Evolutionary conservation across 2,113 vertebrate genomes (phyloP).

Genomic region (Archilochus colubris): DNA sequence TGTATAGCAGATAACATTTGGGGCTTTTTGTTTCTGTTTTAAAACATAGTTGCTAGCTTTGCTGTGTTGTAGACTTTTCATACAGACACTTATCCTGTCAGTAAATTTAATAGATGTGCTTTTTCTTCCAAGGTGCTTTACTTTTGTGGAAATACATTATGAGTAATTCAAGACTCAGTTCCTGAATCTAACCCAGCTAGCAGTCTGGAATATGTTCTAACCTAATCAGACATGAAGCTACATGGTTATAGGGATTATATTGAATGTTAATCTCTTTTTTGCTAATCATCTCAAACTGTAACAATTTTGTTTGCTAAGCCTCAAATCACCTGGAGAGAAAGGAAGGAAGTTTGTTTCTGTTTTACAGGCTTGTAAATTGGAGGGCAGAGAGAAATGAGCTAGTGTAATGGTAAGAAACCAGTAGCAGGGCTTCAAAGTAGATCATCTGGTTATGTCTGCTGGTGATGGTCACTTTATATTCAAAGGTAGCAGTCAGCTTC

Average conservation of each 20-base stretch:
- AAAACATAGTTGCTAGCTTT: conserved; percentile 4
- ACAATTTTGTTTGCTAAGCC: not conserved
- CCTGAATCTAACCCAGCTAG: not conserved
- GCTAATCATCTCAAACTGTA: not conserved
- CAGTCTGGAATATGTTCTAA: not conserved
- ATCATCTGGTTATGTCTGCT: not conserved
- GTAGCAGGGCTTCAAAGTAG: not conserved
- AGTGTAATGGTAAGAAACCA: not conserved
- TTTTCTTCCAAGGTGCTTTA: not conserved
- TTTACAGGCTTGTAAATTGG: not conserved
- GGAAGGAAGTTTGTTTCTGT: not conserved
- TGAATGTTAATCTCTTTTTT: not conserved
- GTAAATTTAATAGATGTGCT: not conserved
- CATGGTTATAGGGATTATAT: not conserved
- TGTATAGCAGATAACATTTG: conserved; percentile 5
- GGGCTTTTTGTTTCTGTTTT: conserved; percentile 15
- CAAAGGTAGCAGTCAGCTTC: conserved; percentile 15
- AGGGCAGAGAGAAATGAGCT: not conserved
- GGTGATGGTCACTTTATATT: not conserved
- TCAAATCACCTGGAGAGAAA: not conserved
- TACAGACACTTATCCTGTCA: not conserved
- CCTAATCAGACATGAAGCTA: not conserved
- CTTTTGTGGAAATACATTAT: not conserved
- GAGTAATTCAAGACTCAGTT: not conserved
- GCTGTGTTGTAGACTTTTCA: not conserved